Evolutionary conservation across 2,113 vertebrate genomes (phyloP), one percentile per base, ranked within the genome.

Genomic region (Notechis scutatus): DNA sequence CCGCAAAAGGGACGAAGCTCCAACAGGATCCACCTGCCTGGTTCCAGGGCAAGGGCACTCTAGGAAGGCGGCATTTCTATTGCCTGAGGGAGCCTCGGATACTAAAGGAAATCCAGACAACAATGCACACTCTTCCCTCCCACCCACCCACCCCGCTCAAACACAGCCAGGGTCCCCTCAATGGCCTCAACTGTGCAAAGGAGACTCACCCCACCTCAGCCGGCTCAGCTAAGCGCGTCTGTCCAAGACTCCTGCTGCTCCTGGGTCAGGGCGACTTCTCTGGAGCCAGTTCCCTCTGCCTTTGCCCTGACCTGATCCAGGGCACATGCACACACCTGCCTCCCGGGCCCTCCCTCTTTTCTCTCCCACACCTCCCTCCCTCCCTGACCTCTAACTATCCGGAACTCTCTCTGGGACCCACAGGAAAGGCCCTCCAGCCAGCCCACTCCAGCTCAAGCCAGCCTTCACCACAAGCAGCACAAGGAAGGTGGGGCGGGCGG

Each of bases 371-470:
- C 42, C 81, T 45, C 39, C 42, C 81, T 42, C 45, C 85, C 39
- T 26, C 42, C 39, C 85, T 90, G 92, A 93, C 92, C 92, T 93
- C 92, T 39, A 93, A 26, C 29, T 4, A 7, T 18, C 52, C 18
- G 1, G 59, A 23, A 42, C 24, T 18, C 52, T 34, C 50, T 18
- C 4, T 29, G 86, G 85, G 20, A 52, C 69, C 85, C 24, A 50
- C 3, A 50, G n/a, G 52, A 87, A 29, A 50, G 29, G 87, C 52
- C 26, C 29, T 52, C 87, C 47, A 3, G 52, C 87, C 20, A 74
- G 1, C 55, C n/a, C 2, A 26, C 8, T 3, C 92, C 39, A n/a
- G 92, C 34, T 21, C 18, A 6, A 90, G 86, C 92, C 85, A 55
- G 92, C 6, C 85, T 47, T 26, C 85, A 47, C 85, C 0, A 45